A percentile compares a stretch with the other conserved stretches of the same genome.
These are phyloP conservation scores for Macrotrachela quadricornifera DNA, from an alignment of 1,140 invertebrate species.

Conservation along the genomic window DNA sequence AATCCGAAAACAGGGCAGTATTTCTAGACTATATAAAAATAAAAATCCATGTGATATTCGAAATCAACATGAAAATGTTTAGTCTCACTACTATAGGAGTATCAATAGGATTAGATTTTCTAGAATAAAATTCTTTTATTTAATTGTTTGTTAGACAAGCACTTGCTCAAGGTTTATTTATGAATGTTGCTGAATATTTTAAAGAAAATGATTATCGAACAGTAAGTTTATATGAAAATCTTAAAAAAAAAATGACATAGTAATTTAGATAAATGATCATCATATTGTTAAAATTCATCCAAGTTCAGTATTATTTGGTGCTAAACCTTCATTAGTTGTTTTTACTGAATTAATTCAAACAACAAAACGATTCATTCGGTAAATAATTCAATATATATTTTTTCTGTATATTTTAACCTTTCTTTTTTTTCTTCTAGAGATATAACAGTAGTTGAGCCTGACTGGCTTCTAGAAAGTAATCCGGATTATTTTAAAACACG, in stretches of 20 bases:
- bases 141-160: conserved; percentile 33
- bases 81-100: not conserved
- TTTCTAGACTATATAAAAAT: no score
- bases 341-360: conserved; percentile 74
- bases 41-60: no score
- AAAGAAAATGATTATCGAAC: conserved; percentile 47
- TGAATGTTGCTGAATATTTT: conserved; percentile 66
- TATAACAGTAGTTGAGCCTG: conserved; percentile 2
- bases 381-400: no score
- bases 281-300: conserved; percentile 46
- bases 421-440: not conserved
- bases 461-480: not conserved
- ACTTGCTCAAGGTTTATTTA: conserved; percentile 56
- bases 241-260: not conserved
- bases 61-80: no score
- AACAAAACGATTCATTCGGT: conserved; percentile 53
- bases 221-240: conserved; percentile 31
- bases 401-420: not conserved
- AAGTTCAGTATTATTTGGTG: conserved; percentile 49
- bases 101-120: not conserved
- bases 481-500: not conserved
- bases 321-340: conserved; percentile 52
- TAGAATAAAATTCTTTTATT: not conserved
- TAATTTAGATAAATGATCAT: conserved; percentile 9
- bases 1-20: no score